Evolutionary conservation across 2,888 invertebrate species (phyloP), one percentile per base, ranked within the genome.

Genomic region (Timema podura): DNA sequence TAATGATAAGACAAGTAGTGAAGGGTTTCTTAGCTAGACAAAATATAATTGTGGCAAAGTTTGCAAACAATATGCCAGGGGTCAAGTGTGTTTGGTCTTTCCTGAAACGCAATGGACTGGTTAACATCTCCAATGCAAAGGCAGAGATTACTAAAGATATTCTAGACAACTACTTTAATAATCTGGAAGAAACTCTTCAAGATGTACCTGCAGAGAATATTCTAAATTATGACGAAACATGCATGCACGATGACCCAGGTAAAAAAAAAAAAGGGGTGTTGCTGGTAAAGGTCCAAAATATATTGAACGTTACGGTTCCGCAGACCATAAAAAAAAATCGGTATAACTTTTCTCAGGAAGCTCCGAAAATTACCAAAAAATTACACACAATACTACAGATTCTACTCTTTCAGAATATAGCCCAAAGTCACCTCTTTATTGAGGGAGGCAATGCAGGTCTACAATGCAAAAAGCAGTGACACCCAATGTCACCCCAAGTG

Each of bases 191-290:
- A 57, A 57, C 9, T 16, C 8, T n/a, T 16, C 7, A 57, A 57
- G 30, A n/a, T n/a, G 9, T 0, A n/a, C 0, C 15, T n/a, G 7
- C 57, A 5, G 57, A 3, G n/a, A 57, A 57, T 30, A 57, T 57
- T 5, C 57, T 57, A 9, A 57, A 57, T 57, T 57, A 57, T 57
- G 57, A 57, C n/a, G 57, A 57, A 30, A 57, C 57, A 6, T 57
- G 57, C 57, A 57, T 57, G 9, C 57, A 57, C 1, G 57, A 57
- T 57, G 57, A n/a, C n/a, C n/a, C n/a, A n/a, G n/a, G n/a, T n/a
- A n/a, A n/a, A n/a, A n/a, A n/a, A n/a, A n/a, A n/a, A n/a, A 57
- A 15, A 15, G 15, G 8, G 57, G 57, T 57, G 57, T 57, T n/a
- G 9, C 9, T n/a, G 0, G 57, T n/a, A 57, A 57, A 57, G 57